A percentile compares a stretch with the other conserved stretches of the same genome.
Evolutionary conservation across 2,888 invertebrate species (phyloP).

Genomic region (Oeneis ivallda): DNA sequence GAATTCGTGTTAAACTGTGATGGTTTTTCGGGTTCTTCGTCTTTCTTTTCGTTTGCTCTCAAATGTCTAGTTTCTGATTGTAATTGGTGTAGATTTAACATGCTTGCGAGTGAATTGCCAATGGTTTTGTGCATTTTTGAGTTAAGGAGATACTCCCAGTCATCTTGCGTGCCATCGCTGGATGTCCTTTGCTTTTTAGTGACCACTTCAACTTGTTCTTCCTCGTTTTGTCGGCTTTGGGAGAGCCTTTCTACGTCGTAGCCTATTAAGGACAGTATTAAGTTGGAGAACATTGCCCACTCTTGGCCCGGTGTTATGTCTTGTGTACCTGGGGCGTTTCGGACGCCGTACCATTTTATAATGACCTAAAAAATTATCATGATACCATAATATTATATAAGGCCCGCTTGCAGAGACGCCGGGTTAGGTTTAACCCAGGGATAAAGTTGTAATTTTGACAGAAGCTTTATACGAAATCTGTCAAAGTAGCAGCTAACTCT

Average conservation of each 20-base stretch:
- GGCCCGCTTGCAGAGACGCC: no score
- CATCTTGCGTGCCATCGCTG: constrained; percentile 89
- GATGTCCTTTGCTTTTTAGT: constrained; percentile 90
- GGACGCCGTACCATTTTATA: constrained; percentile 92
- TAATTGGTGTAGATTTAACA: constrained; percentile 63
- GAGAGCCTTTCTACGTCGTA: constrained; percentile 85
- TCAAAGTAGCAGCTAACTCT: no score
- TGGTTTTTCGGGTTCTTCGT: constrained; percentile 52
- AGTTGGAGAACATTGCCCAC: constrained; percentile 88
- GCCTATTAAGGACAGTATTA: constrained; percentile 84
- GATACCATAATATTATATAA: background rate
- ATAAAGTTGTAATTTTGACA: no score
- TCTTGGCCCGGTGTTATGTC: constrained; percentile 89
- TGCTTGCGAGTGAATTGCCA: constrained; percentile 63
- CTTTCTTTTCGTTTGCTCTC: constrained; percentile 35
- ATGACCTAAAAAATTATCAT: constrained; percentile 69
- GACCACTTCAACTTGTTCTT: constrained; percentile 75
- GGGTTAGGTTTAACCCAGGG: no score
- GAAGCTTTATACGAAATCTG: no score
- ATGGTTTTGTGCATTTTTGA: constrained; percentile 81
- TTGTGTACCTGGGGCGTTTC: constrained; percentile 93
- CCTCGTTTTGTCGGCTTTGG: constrained; percentile 68
- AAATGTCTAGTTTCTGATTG: constrained; percentile 40
- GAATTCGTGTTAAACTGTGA: constrained; percentile 84
- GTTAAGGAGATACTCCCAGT: constrained; percentile 88